These are phyloP conservation scores for Luperina testacea DNA, from an alignment of 2,888 invertebrate genomes.

Conservation along the genomic window DNA sequence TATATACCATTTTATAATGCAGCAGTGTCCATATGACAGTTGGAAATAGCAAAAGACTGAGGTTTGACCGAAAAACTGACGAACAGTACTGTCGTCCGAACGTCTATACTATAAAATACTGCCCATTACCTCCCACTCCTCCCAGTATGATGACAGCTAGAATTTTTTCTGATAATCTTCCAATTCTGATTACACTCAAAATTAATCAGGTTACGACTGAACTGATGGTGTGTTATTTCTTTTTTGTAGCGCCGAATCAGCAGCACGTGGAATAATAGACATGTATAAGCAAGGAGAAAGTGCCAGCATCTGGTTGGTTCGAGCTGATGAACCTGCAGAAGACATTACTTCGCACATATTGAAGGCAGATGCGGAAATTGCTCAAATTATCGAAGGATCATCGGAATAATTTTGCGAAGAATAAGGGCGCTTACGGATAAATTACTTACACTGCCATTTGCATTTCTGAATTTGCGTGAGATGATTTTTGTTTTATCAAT, in stretches of 20 bases:
- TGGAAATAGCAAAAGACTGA: background rate
- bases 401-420: constrained; percentile 10
- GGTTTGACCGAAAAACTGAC: background rate
- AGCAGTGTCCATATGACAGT: background rate
- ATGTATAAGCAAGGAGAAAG: constrained; percentile 44
- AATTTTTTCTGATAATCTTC: background rate
- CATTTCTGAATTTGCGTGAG: background rate
- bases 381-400: constrained; percentile 17
- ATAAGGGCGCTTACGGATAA: background rate
- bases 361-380: constrained; percentile 33
- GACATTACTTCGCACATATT: constrained; percentile 34
- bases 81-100: background rate
- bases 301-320: constrained; percentile 48
- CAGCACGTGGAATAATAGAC: constrained; percentile 52
- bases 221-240: background rate
- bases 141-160: background rate
- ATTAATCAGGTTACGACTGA: background rate
- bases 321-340: constrained; percentile 34
- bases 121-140: background rate
- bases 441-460: background rate
- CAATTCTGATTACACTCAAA: background rate
- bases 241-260: constrained; percentile 40
- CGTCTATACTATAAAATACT: background rate
- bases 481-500: background rate
- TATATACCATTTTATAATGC: background rate